Percentiles rank a stretch among this genome's conserved stretches.
Evolutionary conservation across 1,140 invertebrate species (phyloP).

Genomic region (Temnothorax curvispinosus): DNA sequence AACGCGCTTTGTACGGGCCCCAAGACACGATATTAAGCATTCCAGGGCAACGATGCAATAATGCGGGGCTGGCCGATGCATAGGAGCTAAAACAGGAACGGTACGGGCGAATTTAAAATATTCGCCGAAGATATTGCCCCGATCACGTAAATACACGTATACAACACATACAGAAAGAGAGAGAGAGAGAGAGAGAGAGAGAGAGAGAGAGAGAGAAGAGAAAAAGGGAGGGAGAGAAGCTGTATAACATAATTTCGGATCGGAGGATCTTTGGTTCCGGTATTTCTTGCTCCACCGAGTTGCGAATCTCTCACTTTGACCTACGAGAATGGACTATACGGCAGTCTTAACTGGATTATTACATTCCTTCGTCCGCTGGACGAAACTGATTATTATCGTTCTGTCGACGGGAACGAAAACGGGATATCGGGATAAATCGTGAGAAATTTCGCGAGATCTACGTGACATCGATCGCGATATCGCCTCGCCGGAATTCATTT

Average conservation of each 20-base stretch:
- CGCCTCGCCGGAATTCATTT: not conserved
- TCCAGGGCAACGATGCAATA: conserved; percentile 82
- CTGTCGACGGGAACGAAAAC: conserved; percentile 22
- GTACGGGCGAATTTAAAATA: conserved; percentile 79
- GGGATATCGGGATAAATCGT: not conserved
- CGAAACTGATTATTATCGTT: conserved; percentile 54
- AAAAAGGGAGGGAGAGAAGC: not conserved
- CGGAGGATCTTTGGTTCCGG: conserved; percentile 61
- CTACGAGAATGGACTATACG: conserved; percentile 23
- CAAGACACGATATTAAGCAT: conserved; percentile 83
- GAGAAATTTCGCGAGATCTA: conserved; percentile 6
- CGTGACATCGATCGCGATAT: conserved; percentile 21
- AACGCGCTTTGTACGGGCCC: conserved; percentile 79
- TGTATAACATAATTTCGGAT: conserved; percentile 66
- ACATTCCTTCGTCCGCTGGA: conserved; percentile 55
- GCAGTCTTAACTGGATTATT: conserved; percentile 64
- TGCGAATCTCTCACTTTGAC: conserved; percentile 64
- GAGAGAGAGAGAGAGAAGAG: not conserved
- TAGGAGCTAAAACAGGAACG: conserved; percentile 79
- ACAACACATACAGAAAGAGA: not conserved
- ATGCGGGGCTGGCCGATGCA: conserved; percentile 81
- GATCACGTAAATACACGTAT: conserved; percentile 39
- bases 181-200: not conserved
- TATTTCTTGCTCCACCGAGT: conserved; percentile 62
- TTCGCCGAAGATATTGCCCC: conserved; percentile 79